Base-by-base conservation (phyloP, 2,888 invertebrate genomes). In the Amphipoea lucens region DNA sequence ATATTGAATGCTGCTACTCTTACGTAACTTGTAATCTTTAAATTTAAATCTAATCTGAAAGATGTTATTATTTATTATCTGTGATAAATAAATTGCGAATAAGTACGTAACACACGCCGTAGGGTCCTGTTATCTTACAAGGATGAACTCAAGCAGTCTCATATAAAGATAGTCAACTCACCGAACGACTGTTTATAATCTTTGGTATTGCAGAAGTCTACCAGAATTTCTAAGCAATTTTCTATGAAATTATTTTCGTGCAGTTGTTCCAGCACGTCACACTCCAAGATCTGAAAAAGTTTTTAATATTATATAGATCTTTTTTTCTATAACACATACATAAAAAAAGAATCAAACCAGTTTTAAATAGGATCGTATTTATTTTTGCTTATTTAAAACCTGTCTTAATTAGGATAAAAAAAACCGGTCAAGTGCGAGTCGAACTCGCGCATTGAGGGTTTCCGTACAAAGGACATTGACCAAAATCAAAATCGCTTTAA, bases 121-220 rank as follows among this genome's bases (percentile, higher is more conserved):
- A 29, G 40, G 62, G 66, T 62, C 54, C 67, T 68, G 48, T 73
- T 79, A 75, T 72, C 80, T 76, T 72, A 72, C 66, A 82, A 76
- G 71, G 65, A 83, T 74, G 74, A 68, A 74, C 66, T 69, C 54
- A 29, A 73, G 57, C 60, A 74, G 68, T 78, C 54, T 69, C 54
- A 36, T 23, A 67, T 45, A 73, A 29, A 68, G 81, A 80, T 75
- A 73, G 60, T 36, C 62, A 92, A 81, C 95, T 94, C 88, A 96
- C 96, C 95, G 68, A 96, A 90, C 82, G 82, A 88, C 85, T 88
- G 92, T 79, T 92, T 91, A 82, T 93, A 93, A 72, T 94, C 92
- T 74, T 92, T 94, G 45, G 90, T 90, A 77, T 94, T 94, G 84
- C 94, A 95, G 88, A 96, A 96, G 60, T 94, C 94, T n/a, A 96